Evolutionary conservation across 2,113 vertebrate species (phyloP), one percentile per base, ranked within the genome.

Genomic region (Indicator maculatus): DNA sequence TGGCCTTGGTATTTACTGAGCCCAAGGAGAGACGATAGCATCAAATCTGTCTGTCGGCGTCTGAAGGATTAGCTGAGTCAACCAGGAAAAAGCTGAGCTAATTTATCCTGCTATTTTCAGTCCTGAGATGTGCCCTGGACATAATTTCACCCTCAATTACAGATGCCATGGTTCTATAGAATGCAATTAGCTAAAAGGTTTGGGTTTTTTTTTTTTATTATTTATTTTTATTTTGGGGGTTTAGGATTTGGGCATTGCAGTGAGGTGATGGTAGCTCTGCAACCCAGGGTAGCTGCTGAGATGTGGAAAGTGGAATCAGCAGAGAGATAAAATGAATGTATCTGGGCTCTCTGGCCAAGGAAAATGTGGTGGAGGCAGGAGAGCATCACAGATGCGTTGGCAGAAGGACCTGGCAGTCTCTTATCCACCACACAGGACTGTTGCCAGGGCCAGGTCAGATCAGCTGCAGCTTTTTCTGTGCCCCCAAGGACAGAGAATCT

Each of bases 41-140:
- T 91, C 96, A 71, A 39, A 91, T 81, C 93, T 88, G 93, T 59
- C 92, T 58, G 82, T 31, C 1, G 18, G 94, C 16, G 18, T 61
- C 92, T 80, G 90, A 78, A 81, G 90, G 92, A 93, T 94, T 93
- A 95, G 92, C 94, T 95, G 95, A 90, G 92, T 96, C 93, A 94
- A 88, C 77, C 83, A 58, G 93, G 80, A 65, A 75, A 82, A 76
- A 82, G 81, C 92, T 89, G 93, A 90, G 95, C 93, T 94, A 56
- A 55, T 93, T 93, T 83, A 39, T 90, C 36, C 33, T 9, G 92
- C 70, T 94, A 31, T 94, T 92, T 93, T 53, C 93, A 58, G 88
- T 20, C 5, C 71, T 53, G 56, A 82, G 85, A 88, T 44, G 75
- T 71, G 69, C 30, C 88, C 39, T 23, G 92, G 83, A 38, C 8